phyloP scores from a whole-genome alignment of 2,113 vertebrate genomes.

The Euleptes europaea region DNA sequence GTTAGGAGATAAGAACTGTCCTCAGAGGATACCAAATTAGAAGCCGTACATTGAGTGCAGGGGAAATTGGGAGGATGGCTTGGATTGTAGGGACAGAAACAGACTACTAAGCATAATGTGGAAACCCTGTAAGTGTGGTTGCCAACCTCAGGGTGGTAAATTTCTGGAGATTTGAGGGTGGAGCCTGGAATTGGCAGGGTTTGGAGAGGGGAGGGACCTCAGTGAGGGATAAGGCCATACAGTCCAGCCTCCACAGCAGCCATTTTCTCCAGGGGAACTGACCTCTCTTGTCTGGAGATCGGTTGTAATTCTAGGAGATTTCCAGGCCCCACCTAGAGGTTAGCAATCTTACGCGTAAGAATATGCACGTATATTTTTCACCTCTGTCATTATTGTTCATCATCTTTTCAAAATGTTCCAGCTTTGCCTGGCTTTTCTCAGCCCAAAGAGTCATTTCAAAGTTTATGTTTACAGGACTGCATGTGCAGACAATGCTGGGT shows the following conservation, averaged over 20 bases:
- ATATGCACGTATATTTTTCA: background rate
- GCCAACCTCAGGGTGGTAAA: too few relatives aligned
- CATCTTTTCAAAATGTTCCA: background rate
- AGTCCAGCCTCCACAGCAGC: too few relatives aligned
- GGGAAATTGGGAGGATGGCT: background rate
- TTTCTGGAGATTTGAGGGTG: too few relatives aligned
- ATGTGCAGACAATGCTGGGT: too few relatives aligned
- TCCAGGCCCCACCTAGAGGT: too few relatives aligned
- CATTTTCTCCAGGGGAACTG: too few relatives aligned
- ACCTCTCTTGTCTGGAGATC: too few relatives aligned
- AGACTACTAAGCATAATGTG: constrained; percentile 46
- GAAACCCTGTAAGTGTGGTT: background rate
- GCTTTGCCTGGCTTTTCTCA: background rate
- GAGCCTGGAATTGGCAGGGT: too few relatives aligned
- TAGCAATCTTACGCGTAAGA: too few relatives aligned
- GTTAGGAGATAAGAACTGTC: constrained; percentile 63
- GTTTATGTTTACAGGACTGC: background rate
- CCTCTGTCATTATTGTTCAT: background rate
- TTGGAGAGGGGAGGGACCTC: too few relatives aligned
- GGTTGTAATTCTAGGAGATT: too few relatives aligned
- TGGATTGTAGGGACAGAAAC: constrained; percentile 47
- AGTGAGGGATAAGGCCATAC: too few relatives aligned
- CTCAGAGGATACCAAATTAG: constrained; percentile 62
- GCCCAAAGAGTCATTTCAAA: background rate
- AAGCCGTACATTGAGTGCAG: constrained; percentile 41